Evolutionary conservation across 2,797 vertebrate species (phyloP).

Genomic region (Momotus momota): DNA sequence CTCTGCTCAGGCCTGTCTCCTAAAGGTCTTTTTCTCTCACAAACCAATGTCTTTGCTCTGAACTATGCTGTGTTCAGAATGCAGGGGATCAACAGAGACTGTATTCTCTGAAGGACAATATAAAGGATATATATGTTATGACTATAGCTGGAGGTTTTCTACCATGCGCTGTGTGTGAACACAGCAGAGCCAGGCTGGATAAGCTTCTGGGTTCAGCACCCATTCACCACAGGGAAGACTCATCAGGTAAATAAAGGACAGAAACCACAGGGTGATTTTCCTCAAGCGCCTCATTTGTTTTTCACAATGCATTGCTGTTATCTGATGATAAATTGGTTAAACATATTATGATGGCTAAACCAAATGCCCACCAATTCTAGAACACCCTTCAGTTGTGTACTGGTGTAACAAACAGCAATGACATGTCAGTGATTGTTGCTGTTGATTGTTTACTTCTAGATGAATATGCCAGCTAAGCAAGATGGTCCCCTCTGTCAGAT

Average conservation of each 20-base stretch:
- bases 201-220: background rate
- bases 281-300: background rate
- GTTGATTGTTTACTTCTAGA: background rate
- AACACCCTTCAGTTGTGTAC: background rate
- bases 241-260: background rate
- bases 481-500: background rate
- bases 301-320: background rate
- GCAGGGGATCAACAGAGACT: background rate
- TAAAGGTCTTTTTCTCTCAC: background rate
- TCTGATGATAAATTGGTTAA: background rate
- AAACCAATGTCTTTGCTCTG: background rate
- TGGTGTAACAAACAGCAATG: too few species aligned
- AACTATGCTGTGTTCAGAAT: background rate
- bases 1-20: background rate
- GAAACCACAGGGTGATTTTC: background rate
- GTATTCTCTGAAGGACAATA: background rate
- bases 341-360: background rate
- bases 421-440: background rate
- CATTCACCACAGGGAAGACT: background rate
- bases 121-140: background rate
- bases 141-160: background rate
- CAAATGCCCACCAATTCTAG: background rate
- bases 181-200: background rate
- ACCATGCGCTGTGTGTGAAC: background rate
- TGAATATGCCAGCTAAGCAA: background rate